Evolutionary conservation across 2,113 vertebrate species (phyloP), one percentile per base, ranked within the genome.

Genomic region (Elaphurus davidianus): DNA sequence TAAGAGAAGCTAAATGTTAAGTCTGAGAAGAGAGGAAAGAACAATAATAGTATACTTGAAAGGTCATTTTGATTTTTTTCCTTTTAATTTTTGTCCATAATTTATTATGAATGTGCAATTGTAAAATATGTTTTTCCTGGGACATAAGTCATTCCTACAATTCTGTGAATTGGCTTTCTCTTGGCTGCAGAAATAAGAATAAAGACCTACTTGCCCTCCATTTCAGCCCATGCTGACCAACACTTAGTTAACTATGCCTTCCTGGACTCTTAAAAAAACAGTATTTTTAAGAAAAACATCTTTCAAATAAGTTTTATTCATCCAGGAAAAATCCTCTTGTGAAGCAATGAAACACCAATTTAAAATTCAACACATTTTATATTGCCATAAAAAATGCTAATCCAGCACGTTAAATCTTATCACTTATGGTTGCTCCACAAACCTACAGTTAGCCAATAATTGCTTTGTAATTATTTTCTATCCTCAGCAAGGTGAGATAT

Each of bases 21-120:
- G 97, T 95, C 25, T 93, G 33, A 28, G 96, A 98, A 97, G 94
- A 94, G 96, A 92, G 79, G 92, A 97, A 91, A 97, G 47, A 97
- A 84, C n/a, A 98, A 90, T 95, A 98, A 89, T 33, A 96, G 17
- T 87, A 97, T 71, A 97, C 95, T 90, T 93, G 94, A 36, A 98
- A 99, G 95, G 90, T 98, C 96, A 97, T 97, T 91, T 90, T 94
- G 64, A 95, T 98, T 98, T 98, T 97, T 98, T 45, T 89, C 40
- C 40, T 47, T 90, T 86, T 76, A 86, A 36, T 91, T 91, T 94
- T 59, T 97, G 93, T 96, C 94, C 47, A 78, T 98, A 97, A 94
- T 40, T 98, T 98, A 97, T 97, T 97, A 97, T 95, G 50, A 98
- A 95, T 93, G 6, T 36, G 40, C 79, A 92, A 10, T 96, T 97